Base-by-base conservation (phyloP, 2,888 invertebrate genomes). In the Idaea aversata region DNA sequence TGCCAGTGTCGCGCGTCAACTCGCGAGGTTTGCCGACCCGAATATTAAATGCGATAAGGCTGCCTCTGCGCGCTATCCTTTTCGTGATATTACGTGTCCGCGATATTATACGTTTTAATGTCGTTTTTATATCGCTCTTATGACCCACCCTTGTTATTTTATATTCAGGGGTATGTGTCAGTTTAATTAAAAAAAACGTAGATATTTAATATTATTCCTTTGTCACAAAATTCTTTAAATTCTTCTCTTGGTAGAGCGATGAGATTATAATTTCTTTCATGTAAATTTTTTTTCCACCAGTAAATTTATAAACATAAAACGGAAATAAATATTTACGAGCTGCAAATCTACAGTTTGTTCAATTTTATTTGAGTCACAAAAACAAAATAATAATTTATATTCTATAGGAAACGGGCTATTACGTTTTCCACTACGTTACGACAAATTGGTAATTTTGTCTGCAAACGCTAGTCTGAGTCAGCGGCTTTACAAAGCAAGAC, bases 41-140 rank as follows among this genome's bases (percentile, higher is more conserved):
- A 79, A 80, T 81, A 80, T 77, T 79, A 80, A 75, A 80, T 80
- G 70, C 61, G 70, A 71, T 70, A 68, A 75, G 74, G 75, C 72
- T 72, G 71, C 67, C 64, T 63, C 72, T 65, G 68, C 69, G 3
- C 4, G 70, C 63, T 63, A 34, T 63, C 62, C 61, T 61, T 65
- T 67, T 57, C 59, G 59, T 59, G 34, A 34, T 59, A 59, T 59
- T 59, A 59, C 59, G 59, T 59, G 59, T 59, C 59, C 16, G 25
- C 34, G 13, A 59, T 16, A 59, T 59, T 34, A 59, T 25, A 25
- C 58, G 58, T 58, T 59, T 25, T 34, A 25, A 59, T 59, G 59
- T 59, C 34, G 59, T 25, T 59, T 59, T 59, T 59, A 59, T 25
- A 34, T 47, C 47, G 47, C 47, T 47, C 47, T 47, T 47, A 59